Percentiles rank a stretch among this genome's conserved stretches.
These are phyloP conservation scores for Eubasilissa regina DNA, from an alignment of 1,140 invertebrate species.

Conservation along the genomic window DNA sequence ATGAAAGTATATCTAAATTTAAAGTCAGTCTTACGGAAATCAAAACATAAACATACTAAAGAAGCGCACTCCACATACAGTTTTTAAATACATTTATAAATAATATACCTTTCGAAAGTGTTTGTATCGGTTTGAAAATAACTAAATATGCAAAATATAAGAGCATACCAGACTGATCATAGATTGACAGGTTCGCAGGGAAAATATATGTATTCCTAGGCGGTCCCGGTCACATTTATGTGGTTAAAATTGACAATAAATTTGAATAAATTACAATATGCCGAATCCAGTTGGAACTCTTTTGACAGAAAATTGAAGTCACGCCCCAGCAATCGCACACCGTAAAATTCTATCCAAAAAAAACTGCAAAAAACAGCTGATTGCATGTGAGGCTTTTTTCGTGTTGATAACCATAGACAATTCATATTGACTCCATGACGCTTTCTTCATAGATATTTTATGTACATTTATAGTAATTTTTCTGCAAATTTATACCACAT, in stretches of 20 bases:
- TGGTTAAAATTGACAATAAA: slow-evolving; percentile 22
- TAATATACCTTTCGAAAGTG: slow-evolving; percentile 19
- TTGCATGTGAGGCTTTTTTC: slow-evolving; percentile 50
- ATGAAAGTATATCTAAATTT: slow-evolving; percentile 20
- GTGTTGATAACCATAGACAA: slow-evolving; percentile 48
- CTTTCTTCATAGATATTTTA: slow-evolving; percentile 12
- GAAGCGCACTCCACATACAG: too few relatives aligned
- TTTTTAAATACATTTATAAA: slow-evolving; percentile 5
- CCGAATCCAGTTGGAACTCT: slow-evolving; percentile 6
- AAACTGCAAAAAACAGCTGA: slow-evolving; percentile 58
- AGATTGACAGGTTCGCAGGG: slow-evolving; percentile 28
- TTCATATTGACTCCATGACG: slow-evolving; percentile 10
- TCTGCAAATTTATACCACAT: neutral
- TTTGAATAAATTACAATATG: slow-evolving; percentile 39
- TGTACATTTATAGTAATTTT: neutral
- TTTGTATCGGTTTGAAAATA: neutral
- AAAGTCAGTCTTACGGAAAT: slow-evolving; percentile 21
- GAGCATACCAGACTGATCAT: slow-evolving; percentile 52
- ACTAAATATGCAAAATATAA: slow-evolving; percentile 23
- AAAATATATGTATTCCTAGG: slow-evolving; percentile 42
- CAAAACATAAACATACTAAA: slow-evolving; percentile 9
- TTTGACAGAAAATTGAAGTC: slow-evolving; percentile 51
- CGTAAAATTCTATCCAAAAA: slow-evolving; percentile 47
- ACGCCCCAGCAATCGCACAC: slow-evolving; percentile 49
- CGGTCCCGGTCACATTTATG: slow-evolving; percentile 41